Evolutionary conservation across 2,888 invertebrate species (phyloP).

Genomic region (Athalia rosae): DNA sequence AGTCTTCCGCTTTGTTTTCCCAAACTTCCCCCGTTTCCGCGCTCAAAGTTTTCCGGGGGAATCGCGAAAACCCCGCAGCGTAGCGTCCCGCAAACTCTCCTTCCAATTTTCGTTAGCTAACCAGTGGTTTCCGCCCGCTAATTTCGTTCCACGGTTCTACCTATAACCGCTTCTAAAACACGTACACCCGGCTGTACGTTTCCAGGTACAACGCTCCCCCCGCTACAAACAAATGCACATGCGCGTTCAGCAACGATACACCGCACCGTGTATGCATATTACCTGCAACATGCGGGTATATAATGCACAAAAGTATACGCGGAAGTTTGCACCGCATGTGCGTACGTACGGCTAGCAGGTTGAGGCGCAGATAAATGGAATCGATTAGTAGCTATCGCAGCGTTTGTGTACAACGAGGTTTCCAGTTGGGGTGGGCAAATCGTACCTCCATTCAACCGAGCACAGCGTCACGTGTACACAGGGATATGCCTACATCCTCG

Average conservation of each 20-base stretch:
- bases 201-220: too few species aligned
- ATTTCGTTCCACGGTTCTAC: too few species aligned
- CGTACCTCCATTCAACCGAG: constrained; percentile 35
- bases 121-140: too few species aligned
- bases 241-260: not conserved
- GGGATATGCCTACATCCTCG: not conserved
- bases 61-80: not conserved
- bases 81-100: too few species aligned
- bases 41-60: not conserved
- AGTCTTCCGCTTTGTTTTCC: not conserved
- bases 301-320: not conserved
- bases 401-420: constrained; percentile 33
- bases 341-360: not conserved
- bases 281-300: not conserved
- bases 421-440: constrained; percentile 21
- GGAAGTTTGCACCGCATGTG: constrained; percentile 5
- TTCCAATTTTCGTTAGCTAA: too few species aligned
- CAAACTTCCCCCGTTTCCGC: not conserved
- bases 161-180: too few species aligned
- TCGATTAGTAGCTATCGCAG: constrained; percentile 37
- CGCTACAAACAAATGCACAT: not conserved
- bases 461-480: not conserved
- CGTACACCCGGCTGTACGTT: too few species aligned
- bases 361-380: constrained; percentile 43
- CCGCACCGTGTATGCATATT: not conserved